Percentiles rank a stretch among this genome's conserved stretches.
phyloP scores from a whole-genome alignment of 2,113 vertebrate genomes.

The Oceanodroma tethys region DNA sequence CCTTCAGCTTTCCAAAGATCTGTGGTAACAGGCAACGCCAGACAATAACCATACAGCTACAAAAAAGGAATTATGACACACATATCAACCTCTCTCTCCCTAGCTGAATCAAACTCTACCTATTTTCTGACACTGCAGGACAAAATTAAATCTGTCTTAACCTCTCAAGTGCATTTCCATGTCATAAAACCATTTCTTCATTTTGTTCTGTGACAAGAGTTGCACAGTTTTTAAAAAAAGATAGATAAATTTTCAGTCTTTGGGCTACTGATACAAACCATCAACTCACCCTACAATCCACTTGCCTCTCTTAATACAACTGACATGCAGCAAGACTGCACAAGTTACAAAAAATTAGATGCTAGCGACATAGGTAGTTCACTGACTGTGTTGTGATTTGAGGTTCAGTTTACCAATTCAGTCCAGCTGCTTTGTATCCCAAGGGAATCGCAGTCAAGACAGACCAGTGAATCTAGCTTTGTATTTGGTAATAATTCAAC shows the following conservation, averaged over 20 bases:
- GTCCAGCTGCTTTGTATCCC: not conserved
- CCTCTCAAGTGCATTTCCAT: not conserved
- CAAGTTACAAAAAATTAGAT: not conserved
- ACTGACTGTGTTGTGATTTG: accelerated
- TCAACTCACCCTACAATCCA: not conserved
- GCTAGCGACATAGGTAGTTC: not conserved
- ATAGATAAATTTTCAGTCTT: not conserved
- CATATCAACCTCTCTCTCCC: not conserved
- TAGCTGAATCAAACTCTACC: not conserved
- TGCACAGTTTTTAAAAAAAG: not conserved
- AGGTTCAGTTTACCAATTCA: not conserved
- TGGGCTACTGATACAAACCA: not conserved
- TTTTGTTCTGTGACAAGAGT: not conserved
- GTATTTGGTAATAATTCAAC: not conserved
- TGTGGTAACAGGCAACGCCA: not conserved
- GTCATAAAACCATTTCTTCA: not conserved
- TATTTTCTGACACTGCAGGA: not conserved
- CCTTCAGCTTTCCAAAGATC: not conserved
- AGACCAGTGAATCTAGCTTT: not conserved
- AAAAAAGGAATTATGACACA: not conserved
- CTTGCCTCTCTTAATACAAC: not conserved
- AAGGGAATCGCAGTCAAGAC: not conserved
- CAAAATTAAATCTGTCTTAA: not conserved
- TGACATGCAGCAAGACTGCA: not conserved
- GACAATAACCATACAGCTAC: not conserved